Base-by-base conservation (phyloP, 1,140 invertebrate species). In the Drosophila auraria region DNA sequence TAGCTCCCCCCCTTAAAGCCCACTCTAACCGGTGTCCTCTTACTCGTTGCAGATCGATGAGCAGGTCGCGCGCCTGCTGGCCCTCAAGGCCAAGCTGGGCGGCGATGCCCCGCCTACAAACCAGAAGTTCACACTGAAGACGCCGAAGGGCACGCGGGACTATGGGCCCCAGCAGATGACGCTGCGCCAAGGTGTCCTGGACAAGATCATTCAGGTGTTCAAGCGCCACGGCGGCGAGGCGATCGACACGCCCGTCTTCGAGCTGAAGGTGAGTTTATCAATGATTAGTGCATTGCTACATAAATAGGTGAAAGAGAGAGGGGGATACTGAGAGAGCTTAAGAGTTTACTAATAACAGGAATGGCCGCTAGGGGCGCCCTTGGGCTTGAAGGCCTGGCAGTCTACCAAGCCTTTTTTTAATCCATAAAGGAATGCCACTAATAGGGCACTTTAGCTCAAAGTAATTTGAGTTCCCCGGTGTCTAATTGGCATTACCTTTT, bases 181-280 rank as follows among this genome's bases (percentile, higher is more conserved):
- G 1, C 94, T 99, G 59, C 95, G 99, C 12, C 95, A 98, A 83
- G 95, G 96, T 78, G 98, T 99, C 1, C 94, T 99, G 58, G 95
- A 97, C 60, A 98, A 97, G 93, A 98, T 99, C 80, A 95, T 97
- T 12, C 91, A 95, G 40, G 96, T 98, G 68, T 99, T 99, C 91
- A 98, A 99, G 93, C 96, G 96, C 61, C 99, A 99, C 93, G 99
- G 99, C n/a, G 99, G 98, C 53, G 98, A 98, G 92, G 97, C 98
- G 17, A 99, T 99, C 92, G 99, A 99, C 91, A 99, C 99, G 49
- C 99, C 99, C 63, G 97, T 99, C 15, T 99, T 99, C 95, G 99
- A 99, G 94, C 93, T 99, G 11, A 99, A 98, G 95, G 98, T 98
- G 93, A 91, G 78, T 61, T 42, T 30, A 30, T 30, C 27, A 30